Conservation (phyloP, 2,888 invertebrate species). For the Drosophila flavopinicola region DNA sequence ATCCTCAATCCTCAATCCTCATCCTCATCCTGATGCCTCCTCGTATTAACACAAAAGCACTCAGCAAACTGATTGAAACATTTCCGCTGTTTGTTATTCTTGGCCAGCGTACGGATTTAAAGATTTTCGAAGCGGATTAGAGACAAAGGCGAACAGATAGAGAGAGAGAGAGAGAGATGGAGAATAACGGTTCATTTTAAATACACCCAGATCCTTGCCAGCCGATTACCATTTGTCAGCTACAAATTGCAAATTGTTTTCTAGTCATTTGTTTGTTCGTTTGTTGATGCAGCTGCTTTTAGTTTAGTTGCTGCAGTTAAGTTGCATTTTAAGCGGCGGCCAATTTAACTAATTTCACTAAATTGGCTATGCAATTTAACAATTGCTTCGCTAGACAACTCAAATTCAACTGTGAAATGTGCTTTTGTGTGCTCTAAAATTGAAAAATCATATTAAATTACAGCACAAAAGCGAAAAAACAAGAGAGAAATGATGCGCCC, state of each 20-base stretch:
- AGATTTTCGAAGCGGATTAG: slow-evolving; percentile 75
- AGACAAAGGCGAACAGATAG: slow-evolving; percentile 7
- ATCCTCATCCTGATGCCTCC: slow-evolving; percentile 2
- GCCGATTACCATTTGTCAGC: slow-evolving; percentile 34
- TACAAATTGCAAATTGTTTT: slow-evolving; percentile 41
- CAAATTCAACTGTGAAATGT: slow-evolving; percentile 34
- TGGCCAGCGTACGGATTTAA: slow-evolving; percentile 65
- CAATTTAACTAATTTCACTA: slow-evolving; percentile 64
- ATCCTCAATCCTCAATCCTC: slow-evolving; percentile 6
- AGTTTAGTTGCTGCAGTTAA: slow-evolving; percentile 20
- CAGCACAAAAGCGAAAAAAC: slow-evolving; percentile 43
- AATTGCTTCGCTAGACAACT: slow-evolving; percentile 49
- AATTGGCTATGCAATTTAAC: slow-evolving; percentile 62
- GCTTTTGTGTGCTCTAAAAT: slow-evolving; percentile 57
- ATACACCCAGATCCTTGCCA: slow-evolving; percentile 46
- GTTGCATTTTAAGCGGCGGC: slow-evolving; percentile 4
- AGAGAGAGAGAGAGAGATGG: slow-evolving; percentile 24
- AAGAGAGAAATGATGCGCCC: slow-evolving; percentile 26
- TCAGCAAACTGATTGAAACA: slow-evolving; percentile 68
- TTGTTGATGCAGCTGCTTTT: slow-evolving; percentile 37
- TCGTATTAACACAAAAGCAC: slow-evolving; percentile 72
- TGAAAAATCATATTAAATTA: slow-evolving; percentile 81
- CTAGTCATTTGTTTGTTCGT: slow-evolving; percentile 1
- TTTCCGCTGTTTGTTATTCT: slow-evolving; percentile 72
- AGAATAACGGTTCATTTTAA: slow-evolving; percentile 22